Evolutionary conservation across 2,888 invertebrate species (phyloP), one percentile per base, ranked within the genome.

Genomic region (Myathropa florea): DNA sequence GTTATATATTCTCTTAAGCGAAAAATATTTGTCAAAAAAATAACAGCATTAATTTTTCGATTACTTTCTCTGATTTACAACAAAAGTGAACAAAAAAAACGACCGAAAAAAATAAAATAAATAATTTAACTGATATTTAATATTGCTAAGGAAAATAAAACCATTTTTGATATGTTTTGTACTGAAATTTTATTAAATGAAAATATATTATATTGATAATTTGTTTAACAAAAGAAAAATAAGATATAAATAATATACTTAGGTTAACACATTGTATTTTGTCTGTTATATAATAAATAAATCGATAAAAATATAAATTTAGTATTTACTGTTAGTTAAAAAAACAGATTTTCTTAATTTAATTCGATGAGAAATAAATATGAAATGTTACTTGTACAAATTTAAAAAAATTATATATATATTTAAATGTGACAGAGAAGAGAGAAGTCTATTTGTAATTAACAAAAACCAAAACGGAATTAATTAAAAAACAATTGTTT

Each of bases 91-190:
- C n/a, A n/a, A n/a, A 60, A 60, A 10, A 18, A 18, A 18, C n/a
- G 18, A 24, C 18, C 1, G 10, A 28, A 9, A 39, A 61, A 60
- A 76, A 12, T 12, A 59, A 9, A 26, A 39, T 53, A 46, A 55
- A 63, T 53, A 26, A 28, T 59, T 80, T 80, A 80, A 73, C 68
- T 30, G 59, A 76, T 82, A 82, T 75, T 82, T 71, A 65, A 76
- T 76, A 71, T 76, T 65, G 64, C 68, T 76, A 82, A 76, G 70
- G 70, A 65, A 64, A 28, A 63, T 68, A 72, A 67, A 21, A 21
- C 73, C 61, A 57, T 75, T 75, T 80, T 82, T 82, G 76, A 82
- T 82, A 82, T 75, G 82, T 82, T 82, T 82, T 82, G 73, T 82
- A 82, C 82, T 76, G 82, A 76, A 64, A 78, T 70, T 78, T n/a